Base-by-base conservation (phyloP, 2,888 invertebrate genomes). In the Piscicola geometra region DNA sequence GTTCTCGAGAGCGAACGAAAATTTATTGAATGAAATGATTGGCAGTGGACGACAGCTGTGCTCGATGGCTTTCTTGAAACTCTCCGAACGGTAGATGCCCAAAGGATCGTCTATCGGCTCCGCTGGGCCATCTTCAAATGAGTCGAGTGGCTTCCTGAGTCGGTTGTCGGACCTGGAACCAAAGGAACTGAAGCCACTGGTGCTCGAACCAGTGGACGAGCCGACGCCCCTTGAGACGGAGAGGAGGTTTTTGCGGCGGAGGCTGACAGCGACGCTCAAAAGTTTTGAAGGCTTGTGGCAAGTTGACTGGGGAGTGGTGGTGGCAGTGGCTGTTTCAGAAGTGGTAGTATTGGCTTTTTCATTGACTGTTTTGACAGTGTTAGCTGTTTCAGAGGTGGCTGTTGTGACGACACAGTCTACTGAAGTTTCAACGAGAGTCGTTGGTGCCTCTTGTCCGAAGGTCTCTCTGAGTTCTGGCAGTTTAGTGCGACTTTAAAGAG, bases 151-250 rank as follows among this genome's bases (percentile, higher is more conserved):
- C 60, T 64, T 70, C 25, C 36, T 33, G 41, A 25, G 28, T n/a
- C 70, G 70, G 41, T 30, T 52, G 50, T 79, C 79, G 28, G 79
- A 79, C 67, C 67, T 73, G 56, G 77, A 76, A 69, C 80, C 79
- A 64, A 79, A 75, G 0, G 81, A 80, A 75, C 80, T 80, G 74
- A 80, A 72, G 12, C 80, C 81, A 71, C 81, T 81, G 5, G 81
- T 81, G 78, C 81, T 81, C 25, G 81, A 81, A 60, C 81, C 81
- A 25, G 80, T 81, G 60, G 81, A 81, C n/a, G 81, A 79, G 77
- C 80, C 79, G 30, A 80, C 74, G 18, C 71, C 70, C 71, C 73
- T 78, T 1, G 72, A 72, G 47, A 72, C 72, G 1, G 56, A 72
- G n/a, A 72, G 28, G 3, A 72, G 50, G 56, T 72, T 72, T 56